Conservation (phyloP, 2,888 invertebrate species). For the Mesochorus sp. region DNA sequence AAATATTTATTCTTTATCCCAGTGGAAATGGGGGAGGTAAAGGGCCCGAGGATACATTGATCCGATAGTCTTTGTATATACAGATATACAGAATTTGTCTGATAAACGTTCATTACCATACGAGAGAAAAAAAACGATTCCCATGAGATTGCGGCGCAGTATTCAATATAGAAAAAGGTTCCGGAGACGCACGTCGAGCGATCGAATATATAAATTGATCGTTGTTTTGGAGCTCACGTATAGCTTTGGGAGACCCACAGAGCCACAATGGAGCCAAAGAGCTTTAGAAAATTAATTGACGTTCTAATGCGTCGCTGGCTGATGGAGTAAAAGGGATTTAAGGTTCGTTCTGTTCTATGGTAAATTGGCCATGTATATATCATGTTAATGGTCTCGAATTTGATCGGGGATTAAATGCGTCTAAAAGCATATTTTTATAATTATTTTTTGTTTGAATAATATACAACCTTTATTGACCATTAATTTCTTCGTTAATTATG, state of each 20-base stretch:
- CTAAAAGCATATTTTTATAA: too few relatives aligned
- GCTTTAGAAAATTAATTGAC: constrained; percentile 53
- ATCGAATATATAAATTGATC: constrained; percentile 53
- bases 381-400: too few relatives aligned
- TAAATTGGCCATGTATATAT: too few relatives aligned
- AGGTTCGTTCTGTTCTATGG: neutral
- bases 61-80: too few relatives aligned
- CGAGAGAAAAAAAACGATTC: constrained; percentile 11
- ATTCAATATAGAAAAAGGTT: constrained; percentile 2
- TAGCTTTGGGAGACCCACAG: constrained; percentile 34
- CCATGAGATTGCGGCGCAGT: constrained; percentile 3
- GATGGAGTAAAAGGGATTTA: neutral
- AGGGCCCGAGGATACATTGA: too few relatives aligned
- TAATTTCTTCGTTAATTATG: too few relatives aligned
- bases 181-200: constrained; percentile 39
- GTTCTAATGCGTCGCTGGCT: constrained; percentile 26
- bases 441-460: too few relatives aligned
- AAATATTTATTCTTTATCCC: too few relatives aligned
- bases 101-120: constrained; percentile 32
- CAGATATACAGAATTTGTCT: neutral
- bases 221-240: constrained; percentile 40
- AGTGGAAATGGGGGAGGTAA: too few relatives aligned
- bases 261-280: constrained; percentile 20
- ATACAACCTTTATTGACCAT: too few relatives aligned
- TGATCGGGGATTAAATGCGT: too few relatives aligned